phyloP scores from a whole-genome alignment of 2,113 vertebrate genomes.

The Chauna torquata region DNA sequence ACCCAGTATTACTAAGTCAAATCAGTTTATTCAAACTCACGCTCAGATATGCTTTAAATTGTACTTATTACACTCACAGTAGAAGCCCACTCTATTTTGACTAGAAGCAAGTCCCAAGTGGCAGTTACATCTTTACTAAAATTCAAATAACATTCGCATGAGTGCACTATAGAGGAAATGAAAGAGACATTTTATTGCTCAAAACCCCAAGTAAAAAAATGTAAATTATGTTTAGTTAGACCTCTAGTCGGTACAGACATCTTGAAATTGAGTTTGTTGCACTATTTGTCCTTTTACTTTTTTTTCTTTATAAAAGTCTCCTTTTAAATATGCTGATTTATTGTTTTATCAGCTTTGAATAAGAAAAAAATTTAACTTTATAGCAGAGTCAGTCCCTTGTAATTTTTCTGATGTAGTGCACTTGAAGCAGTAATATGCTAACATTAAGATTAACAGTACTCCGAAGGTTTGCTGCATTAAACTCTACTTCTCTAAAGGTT shows the following conservation, averaged over 20 bases:
- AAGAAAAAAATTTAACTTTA: neutral
- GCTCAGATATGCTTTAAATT: neutral
- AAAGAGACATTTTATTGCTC: neutral
- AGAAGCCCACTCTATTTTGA: neutral
- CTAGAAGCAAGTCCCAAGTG: neutral
- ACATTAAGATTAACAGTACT: neutral
- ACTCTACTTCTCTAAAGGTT: neutral
- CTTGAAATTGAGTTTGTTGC: neutral
- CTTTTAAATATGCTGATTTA: neutral
- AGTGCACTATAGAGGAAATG: neutral
- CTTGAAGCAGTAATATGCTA: neutral
- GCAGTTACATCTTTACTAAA: neutral
- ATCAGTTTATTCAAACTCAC: neutral
- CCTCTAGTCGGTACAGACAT: neutral
- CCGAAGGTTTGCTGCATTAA: neutral
- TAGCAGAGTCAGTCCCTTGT: neutral
- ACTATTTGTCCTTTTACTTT: neutral
- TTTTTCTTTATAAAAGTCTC: accelerated
- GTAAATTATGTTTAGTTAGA: neutral
- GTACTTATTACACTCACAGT: neutral
- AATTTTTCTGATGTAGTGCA: neutral
- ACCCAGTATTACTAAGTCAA: neutral
- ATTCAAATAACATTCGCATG: neutral
- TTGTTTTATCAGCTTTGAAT: neutral
- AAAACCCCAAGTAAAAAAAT: neutral